Evolutionary conservation across 2,888 invertebrate species (phyloP).

Genomic region (Zygaena filipendulae): DNA sequence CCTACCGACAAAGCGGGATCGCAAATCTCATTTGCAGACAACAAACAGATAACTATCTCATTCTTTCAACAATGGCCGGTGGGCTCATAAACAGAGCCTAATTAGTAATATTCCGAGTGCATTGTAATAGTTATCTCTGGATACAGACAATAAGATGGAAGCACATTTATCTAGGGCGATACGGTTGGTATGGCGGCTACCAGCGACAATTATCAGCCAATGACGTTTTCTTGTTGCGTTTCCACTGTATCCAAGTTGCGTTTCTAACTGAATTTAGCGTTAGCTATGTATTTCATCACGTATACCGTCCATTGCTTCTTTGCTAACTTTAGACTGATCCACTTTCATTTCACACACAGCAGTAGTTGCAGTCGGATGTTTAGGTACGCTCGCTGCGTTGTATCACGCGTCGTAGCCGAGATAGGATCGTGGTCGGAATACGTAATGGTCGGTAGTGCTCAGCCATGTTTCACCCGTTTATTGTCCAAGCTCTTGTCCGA

Average conservation of each 20-base stretch:
- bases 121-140: slow-evolving; percentile 54
- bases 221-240: slow-evolving; percentile 34
- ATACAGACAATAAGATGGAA: slow-evolving; percentile 61
- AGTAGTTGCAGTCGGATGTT: too few relatives aligned
- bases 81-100: slow-evolving; percentile 63
- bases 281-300: too few relatives aligned
- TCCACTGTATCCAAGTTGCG: slow-evolving; percentile 17
- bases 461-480: slow-evolving; percentile 48
- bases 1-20: slow-evolving; percentile 60
- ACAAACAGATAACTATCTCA: slow-evolving; percentile 63
- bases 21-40: slow-evolving; percentile 65
- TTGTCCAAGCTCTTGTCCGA: slow-evolving; percentile 36
- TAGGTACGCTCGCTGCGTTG: slow-evolving; percentile 1
- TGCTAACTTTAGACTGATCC: too few relatives aligned
- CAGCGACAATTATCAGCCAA: slow-evolving; percentile 62
- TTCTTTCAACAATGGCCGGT: slow-evolving; percentile 64
- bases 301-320: slow-evolving; percentile 26
- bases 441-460: slow-evolving; percentile 63
- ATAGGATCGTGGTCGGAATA: slow-evolving; percentile 52
- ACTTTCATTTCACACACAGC: too few relatives aligned
- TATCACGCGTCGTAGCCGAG: slow-evolving; percentile 21
- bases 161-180: slow-evolving; percentile 62
- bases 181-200: slow-evolving; percentile 34
- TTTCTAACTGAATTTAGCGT: too few relatives aligned
- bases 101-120: slow-evolving; percentile 67